Percentiles rank a stretch among this genome's conserved stretches.
Conservation (phyloP, 92 coral and sea anemone species). For the Phymanthus crucifer region DNA sequence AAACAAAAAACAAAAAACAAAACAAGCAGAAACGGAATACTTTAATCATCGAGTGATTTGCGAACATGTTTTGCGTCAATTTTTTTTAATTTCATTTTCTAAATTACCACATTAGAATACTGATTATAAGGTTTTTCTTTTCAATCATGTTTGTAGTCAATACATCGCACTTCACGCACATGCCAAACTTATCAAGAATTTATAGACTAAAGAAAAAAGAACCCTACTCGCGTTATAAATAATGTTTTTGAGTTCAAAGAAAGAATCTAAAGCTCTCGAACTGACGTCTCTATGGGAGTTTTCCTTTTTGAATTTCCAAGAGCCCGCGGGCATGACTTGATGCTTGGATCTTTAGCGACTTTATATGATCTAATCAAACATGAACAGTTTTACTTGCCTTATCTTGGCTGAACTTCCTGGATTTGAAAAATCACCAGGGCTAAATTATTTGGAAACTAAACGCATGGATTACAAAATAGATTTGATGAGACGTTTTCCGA, state of each 20-base stretch:
- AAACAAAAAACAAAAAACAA: no score
- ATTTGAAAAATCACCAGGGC: neutral
- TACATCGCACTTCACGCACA: neutral
- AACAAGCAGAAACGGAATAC: no score
- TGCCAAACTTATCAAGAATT: neutral
- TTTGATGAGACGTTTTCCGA: neutral
- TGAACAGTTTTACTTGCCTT: neutral
- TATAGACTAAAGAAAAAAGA: neutral
- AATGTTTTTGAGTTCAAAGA: neutral
- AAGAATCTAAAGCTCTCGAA: neutral
- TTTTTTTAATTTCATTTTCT: neutral
- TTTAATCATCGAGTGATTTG: no score
- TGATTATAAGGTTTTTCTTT: neutral
- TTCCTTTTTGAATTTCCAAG: neutral
- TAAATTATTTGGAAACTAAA: neutral
- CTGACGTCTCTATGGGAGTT: neutral
- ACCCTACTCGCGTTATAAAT: neutral
- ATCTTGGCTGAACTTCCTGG: constrained; percentile 1
- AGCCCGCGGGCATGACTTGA: neutral
- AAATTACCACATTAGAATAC: neutral
- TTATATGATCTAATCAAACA: neutral
- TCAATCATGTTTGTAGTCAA: neutral
- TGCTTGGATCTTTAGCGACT: neutral
- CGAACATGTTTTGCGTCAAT: no score
- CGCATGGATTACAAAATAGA: neutral